Conservation (phyloP, 2,888 invertebrate species). For the Cantharis lateralis region DNA sequence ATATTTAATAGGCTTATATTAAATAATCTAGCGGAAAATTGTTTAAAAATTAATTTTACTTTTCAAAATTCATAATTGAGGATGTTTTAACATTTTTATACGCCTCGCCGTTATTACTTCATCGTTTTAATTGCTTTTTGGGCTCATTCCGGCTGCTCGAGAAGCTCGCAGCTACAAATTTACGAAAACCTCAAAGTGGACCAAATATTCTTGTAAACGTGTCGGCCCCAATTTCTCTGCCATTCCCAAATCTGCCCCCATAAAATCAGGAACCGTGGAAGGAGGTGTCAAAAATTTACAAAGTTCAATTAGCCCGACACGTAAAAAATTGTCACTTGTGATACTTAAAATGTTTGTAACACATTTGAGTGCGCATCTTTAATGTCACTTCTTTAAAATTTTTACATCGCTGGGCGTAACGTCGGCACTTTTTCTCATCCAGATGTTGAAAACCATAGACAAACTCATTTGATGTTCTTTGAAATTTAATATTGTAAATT, state of each 20-base stretch:
- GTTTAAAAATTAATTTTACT: conserved; percentile 42
- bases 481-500: conserved; percentile 36
- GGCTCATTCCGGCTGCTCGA: not conserved
- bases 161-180: no score
- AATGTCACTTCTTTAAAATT: conserved; percentile 28
- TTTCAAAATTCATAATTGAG: not conserved
- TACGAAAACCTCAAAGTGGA: not conserved
- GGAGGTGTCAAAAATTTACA: not conserved
- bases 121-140: not conserved
- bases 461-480: conserved; percentile 32
- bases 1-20: conserved; percentile 53
- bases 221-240: not conserved
- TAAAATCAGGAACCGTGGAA: not conserved
- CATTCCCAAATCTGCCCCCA: not conserved
- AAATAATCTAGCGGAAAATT: conserved; percentile 54
- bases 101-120: not conserved
- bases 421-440: conserved; percentile 34
- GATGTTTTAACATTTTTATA: not conserved
- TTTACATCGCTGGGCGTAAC: conserved; percentile 29
- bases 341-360: conserved; percentile 5
- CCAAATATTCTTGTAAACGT: not conserved
- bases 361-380: conserved; percentile 25
- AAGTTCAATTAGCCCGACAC: not conserved
- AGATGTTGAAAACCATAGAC: conserved; percentile 33
- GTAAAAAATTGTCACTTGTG: not conserved